Conservation (phyloP, 2,888 invertebrate genomes). For the Lycophotia porphyrea region DNA sequence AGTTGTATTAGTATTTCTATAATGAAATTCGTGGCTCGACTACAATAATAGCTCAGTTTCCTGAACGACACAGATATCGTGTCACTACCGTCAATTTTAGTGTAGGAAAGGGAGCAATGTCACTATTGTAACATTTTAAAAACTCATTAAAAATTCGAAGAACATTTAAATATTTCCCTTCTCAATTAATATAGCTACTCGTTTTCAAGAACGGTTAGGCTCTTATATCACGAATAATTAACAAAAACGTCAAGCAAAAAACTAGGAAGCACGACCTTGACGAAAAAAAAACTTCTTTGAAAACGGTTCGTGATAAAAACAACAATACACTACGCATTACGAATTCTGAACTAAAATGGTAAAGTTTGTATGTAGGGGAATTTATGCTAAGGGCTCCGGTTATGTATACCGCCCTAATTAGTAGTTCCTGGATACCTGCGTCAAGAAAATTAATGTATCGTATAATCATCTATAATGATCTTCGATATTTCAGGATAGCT, state of each 20-base stretch:
- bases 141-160: neutral
- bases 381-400: neutral
- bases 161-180: neutral
- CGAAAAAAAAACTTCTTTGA: slow-evolving; percentile 34
- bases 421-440: slow-evolving; percentile 9
- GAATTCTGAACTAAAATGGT: slow-evolving; percentile 1
- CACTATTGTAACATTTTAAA: neutral
- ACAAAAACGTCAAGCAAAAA: slow-evolving; percentile 37
- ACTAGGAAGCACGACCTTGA: slow-evolving; percentile 47
- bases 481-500: neutral
- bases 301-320: slow-evolving; percentile 36
- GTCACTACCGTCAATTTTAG: neutral
- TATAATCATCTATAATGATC: slow-evolving; percentile 4
- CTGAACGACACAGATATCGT: neutral
- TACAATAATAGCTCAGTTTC: neutral
- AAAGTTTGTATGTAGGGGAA: neutral
- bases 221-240: slow-evolving; percentile 33
- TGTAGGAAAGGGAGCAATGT: neutral
- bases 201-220: slow-evolving; percentile 29
- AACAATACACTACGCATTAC: slow-evolving; percentile 13
- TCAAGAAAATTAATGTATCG: slow-evolving; percentile 10
- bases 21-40: neutral
- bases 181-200: slow-evolving; percentile 6
- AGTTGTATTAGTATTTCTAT: neutral
- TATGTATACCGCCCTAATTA: slow-evolving; percentile 10